These are phyloP conservation scores for Pteronura brasiliensis DNA, from an alignment of 2,113 vertebrate species.

Conservation along the genomic window DNA sequence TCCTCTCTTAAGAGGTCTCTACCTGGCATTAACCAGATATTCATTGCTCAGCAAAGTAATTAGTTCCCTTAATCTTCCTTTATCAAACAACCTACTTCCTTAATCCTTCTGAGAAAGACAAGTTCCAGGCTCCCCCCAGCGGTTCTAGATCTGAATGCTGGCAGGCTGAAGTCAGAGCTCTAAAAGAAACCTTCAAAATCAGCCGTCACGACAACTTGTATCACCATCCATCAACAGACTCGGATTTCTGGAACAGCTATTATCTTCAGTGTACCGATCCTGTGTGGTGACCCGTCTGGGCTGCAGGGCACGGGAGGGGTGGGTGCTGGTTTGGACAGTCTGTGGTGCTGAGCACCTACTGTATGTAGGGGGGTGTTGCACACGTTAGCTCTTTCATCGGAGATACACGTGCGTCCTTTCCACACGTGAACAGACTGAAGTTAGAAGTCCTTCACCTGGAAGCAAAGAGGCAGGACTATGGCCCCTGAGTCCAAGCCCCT, in stretches of 20 bases:
- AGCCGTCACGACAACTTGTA: background rate
- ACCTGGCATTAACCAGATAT: background rate
- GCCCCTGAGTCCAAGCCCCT: background rate
- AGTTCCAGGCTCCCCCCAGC: background rate
- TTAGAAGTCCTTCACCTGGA: background rate
- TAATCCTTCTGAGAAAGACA: background rate
- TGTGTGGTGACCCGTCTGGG: background rate
- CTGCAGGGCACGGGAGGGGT: background rate
- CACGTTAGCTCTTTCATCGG: background rate
- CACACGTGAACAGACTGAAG: background rate
- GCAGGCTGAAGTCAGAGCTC: background rate
- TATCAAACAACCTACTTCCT: background rate
- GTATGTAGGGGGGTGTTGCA: too few species aligned
- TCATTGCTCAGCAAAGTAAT: slow-evolving; percentile 8
- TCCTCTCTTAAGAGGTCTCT: background rate
- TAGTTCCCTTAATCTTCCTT: background rate
- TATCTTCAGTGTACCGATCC: background rate
- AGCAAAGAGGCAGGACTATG: background rate
- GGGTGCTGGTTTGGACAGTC: background rate
- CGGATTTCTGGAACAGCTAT: background rate
- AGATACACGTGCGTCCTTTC: background rate
- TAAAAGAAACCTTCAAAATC: background rate
- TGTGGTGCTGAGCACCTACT: background rate
- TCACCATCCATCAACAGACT: background rate
- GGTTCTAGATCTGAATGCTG: background rate